Conservation (phyloP, 2,797 vertebrate genomes). For the Salarias fasciatus region DNA sequence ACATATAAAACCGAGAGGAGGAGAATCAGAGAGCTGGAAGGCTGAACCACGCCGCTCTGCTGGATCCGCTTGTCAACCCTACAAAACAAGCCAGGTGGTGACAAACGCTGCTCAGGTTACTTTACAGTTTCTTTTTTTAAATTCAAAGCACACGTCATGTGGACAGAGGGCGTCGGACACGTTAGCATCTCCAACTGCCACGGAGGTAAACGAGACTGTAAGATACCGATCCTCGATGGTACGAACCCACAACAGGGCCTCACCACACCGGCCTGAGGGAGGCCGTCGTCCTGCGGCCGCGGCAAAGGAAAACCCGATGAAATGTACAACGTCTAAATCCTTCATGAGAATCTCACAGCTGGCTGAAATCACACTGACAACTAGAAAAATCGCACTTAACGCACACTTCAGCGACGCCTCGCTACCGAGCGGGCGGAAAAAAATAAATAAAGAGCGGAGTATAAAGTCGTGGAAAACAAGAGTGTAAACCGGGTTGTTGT, state of each 20-base stretch:
- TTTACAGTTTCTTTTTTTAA: slow-evolving; percentile 19
- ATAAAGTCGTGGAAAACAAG: slow-evolving; percentile 36
- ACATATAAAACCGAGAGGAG: slow-evolving; percentile 33
- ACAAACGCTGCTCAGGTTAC: slow-evolving; percentile 32
- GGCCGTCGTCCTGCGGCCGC: slow-evolving; percentile 33
- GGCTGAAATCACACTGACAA: slow-evolving; percentile 54
- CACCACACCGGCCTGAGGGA: slow-evolving; percentile 3
- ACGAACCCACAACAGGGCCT: slow-evolving; percentile 28
- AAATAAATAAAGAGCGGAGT: slow-evolving; percentile 71
- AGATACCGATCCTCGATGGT: slow-evolving; percentile 36
- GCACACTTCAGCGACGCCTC: too few relatives aligned
- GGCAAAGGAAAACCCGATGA: slow-evolving; percentile 41
- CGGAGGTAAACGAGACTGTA: slow-evolving; percentile 44
- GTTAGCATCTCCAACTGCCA: slow-evolving; percentile 25
- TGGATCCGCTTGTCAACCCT: slow-evolving; percentile 33
- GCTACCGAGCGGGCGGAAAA: slow-evolving; percentile 57
- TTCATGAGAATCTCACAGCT: slow-evolving; percentile 54
- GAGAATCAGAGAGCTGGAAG: slow-evolving; percentile 27
- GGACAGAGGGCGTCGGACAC: slow-evolving; percentile 25
- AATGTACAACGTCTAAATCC: slow-evolving; percentile 53
- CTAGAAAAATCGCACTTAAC: slow-evolving; percentile 40
- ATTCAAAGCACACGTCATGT: slow-evolving; percentile 15
- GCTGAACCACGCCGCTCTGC: slow-evolving; percentile 41
- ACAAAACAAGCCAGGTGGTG: slow-evolving; percentile 27
- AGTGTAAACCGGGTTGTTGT: slow-evolving; percentile 68